Base-by-base conservation (phyloP, 1,140 invertebrate species). In the Neuroterus valhalla region DNA sequence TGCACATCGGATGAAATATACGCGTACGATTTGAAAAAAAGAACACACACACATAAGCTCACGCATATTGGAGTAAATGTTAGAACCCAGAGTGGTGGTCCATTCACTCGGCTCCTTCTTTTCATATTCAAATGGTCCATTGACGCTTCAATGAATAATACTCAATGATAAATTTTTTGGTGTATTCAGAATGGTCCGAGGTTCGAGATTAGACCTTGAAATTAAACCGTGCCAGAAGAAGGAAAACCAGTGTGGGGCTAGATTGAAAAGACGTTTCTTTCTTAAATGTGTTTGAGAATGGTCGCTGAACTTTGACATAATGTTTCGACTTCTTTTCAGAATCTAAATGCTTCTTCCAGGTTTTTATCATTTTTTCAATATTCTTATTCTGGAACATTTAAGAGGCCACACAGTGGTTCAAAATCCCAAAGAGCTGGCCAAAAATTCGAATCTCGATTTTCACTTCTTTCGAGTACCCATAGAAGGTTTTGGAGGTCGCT, bases 121-220 rank as follows among this genome's bases (percentile, higher is more conserved):
- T 90, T 90, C 88, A 89, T 89, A 90, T 90, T 90, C 88, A 89
- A 90, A 90, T 89, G 81, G 78, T 85, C 85, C 87, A 89, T 90
- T 90, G 88, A 89, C 88, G 88, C 87, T 89, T 86, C 88, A 89
- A 90, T 89, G 89, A 89, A 90, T 88, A 89, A 90, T 89, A 88
- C 87, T 89, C 88, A 85, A 89, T 89, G 87, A 90, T 90, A 89
- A 89, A 89, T 89, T 89, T 88, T 86, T 89, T 82, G 89, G 88
- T 86, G 88, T 89, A 89, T 89, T 87, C 87, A 87, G 84, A 85
- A 87, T 84, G 81, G 82, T 86, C 84, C 81, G 79, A 81, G 83
- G 81, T 80, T 81, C 81, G 79, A 81, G 83, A 81, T 80, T 81
- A 81, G 84, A 88, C 87, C 85, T 88, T 87, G 86, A 86, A 87